Evolutionary conservation across 92 coral and sea anemone species (phyloP).

Genomic region (Porites rus): DNA sequence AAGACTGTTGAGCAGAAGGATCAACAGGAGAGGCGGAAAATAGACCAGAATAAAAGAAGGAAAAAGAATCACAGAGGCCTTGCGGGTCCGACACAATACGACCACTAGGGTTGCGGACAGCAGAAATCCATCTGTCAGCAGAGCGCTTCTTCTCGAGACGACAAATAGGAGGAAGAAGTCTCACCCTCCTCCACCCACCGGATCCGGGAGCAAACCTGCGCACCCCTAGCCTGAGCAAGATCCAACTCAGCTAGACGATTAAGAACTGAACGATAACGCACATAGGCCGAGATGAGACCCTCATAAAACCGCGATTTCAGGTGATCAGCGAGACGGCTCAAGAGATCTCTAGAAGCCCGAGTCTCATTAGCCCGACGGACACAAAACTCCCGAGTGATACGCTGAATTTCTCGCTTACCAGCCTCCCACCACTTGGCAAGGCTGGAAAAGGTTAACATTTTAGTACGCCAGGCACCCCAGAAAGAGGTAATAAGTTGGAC

Average conservation of each 20-base stretch:
- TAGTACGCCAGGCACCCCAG: constrained; percentile 14
- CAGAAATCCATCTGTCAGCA: background rate
- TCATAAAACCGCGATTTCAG: no score
- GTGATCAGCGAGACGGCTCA: background rate
- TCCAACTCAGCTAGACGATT: background rate
- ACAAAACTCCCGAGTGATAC: background rate
- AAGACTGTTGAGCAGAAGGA: background rate
- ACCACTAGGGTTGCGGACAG: background rate
- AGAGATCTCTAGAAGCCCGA: background rate
- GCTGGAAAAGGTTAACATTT: background rate
- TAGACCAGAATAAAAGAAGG: no score
- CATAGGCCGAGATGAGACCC: background rate
- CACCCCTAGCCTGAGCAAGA: background rate
- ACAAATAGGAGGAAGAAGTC: constrained; percentile 23
- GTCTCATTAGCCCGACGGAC: background rate
- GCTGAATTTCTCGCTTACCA: constrained; percentile 13
- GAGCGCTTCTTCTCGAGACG: constrained; percentile 28
- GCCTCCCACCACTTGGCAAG: constrained; percentile 39
- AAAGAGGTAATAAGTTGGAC: background rate
- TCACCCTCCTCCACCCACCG: constrained; percentile 33
- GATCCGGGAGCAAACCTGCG: constrained; percentile 15
- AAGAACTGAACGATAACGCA: background rate
- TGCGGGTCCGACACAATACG: background rate
- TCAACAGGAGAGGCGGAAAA: background rate
- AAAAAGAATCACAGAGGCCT: background rate